Evolutionary conservation across 2,797 vertebrate species (phyloP), one percentile per base, ranked within the genome.

Genomic region (Halcyon leucocephala): DNA sequence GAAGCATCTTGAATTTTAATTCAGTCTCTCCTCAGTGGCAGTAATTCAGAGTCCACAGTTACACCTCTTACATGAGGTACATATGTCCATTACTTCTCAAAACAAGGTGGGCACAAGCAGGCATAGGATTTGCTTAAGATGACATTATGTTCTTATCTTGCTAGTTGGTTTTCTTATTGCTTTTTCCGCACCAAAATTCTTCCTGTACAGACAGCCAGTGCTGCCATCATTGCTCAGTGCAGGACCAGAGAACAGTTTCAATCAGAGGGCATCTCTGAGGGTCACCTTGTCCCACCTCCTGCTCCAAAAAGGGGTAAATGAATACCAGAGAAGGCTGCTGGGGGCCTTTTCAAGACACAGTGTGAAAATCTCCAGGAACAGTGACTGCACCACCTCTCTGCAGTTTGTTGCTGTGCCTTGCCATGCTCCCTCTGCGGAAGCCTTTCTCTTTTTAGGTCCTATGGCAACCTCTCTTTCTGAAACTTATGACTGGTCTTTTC

Each of bases 171-270:
- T 86, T 46, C 31, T 89, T 37, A 67, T 0, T 88, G 71, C 72
- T 41, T 80, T 82, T 77, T 46, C 28, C 82, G 82, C 90, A 90
- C 71, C 61, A 72, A 86, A 89, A 94, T 94, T 88, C 82, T 46
- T 41, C 55, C 39, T 60, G 19, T 25, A 72, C 71, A 55, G 73
- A 65, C 35, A 83, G 46, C 19, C 28, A 1, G 2, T 17, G 35
- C 80, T 93, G 82, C 79, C 81, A 77, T 44, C 83, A 19, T 4
- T 39, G 22, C 66, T 18, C 62, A 25, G 10, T 6, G 39, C 62
- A 39, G 66, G 33, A 60, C 7, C 28, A 37, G 15, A 54, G n/a
- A 49, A 61, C 0, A 11, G 19, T 22, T 79, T 49, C 67, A 49
- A 21, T 22, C 35, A 71, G 49, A 57, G 74, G 33, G 17, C 29